Evolutionary conservation across 1,140 invertebrate genomes (phyloP), one percentile per base, ranked within the genome.

Genomic region (Leptoteleia sp.): DNA sequence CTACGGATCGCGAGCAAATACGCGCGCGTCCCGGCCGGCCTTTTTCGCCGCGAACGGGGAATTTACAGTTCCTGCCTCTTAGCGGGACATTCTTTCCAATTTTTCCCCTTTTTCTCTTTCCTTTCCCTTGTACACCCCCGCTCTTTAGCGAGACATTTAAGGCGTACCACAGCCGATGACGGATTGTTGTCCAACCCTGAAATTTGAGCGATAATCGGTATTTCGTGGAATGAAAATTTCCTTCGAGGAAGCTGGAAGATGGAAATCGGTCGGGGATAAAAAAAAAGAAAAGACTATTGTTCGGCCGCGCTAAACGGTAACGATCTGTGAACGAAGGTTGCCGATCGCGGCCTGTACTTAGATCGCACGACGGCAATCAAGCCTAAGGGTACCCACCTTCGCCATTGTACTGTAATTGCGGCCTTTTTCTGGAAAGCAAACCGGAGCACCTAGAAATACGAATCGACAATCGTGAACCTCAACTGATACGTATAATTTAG

Each of bases 391-490:
- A 76, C 43, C 62, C 82, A 75, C 64, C 83, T 83, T 86, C 82
- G 76, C 64, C 83, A 83, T 86, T 85, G 85, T 83, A 77, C 81
- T 83, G 83, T 86, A 85, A 86, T 87, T 84, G 84, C 76, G 40
- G 75, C 77, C 65, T 83, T 83, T 85, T 81, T 80, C 57, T 71
- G 59, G 47, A 61, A 79, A 75, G 57, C 84, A 82, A 87, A 86
- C 85, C 85, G 82, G 85, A 88, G 88, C 85, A 87, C 72, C 76
- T 81, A 76, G 76, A 80, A n/a, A 81, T 70, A 82, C 82, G 82
- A 85, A 86, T 85, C 80, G 77, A 79, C 78, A 80, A 86, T 83
- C 80, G 79, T 55, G 79, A 72, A 77, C 59, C 64, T 17, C 31
- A 37, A 57, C 45, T 48, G 48, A 65, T 77, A 40, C 57, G n/a